Conservation (phyloP, 1,140 invertebrate species). For the Coelopa frigida region DNA sequence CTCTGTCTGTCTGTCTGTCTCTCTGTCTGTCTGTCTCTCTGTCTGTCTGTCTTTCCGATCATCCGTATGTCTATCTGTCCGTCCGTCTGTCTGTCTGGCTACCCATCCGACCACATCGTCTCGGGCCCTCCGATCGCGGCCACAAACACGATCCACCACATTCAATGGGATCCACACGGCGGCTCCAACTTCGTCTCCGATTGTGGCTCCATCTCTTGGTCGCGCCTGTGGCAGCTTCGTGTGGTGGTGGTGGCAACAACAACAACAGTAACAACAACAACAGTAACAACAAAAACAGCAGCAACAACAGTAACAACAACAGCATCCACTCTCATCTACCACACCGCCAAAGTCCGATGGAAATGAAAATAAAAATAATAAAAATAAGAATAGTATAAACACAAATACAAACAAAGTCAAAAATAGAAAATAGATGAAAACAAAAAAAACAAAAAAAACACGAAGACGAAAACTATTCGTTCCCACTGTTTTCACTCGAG, state of each 20-base stretch:
- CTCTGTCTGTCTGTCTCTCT: too few species aligned
- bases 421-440: background rate
- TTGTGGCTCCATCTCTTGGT: background rate
- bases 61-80: too few species aligned
- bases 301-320: background rate
- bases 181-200: background rate
- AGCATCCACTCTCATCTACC: too few species aligned
- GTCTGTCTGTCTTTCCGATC: too few species aligned
- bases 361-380: conserved; percentile 7
- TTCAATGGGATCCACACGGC: too few species aligned
- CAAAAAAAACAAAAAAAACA: background rate
- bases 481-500: too few species aligned
- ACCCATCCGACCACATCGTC: too few species aligned
- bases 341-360: background rate
- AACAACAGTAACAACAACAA: conserved; percentile 4
- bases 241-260: too few species aligned
- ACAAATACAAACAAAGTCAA: background rate
- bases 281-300: background rate
- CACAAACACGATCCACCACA: too few species aligned
- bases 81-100: too few species aligned
- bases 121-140: too few species aligned
- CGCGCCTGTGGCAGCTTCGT: conserved; percentile 1
- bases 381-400: conserved; percentile 8
- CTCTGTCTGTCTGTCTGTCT: too few species aligned
- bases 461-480: background rate